Evolutionary conservation across 1,140 invertebrate genomes (phyloP).

Genomic region (Oreohelix idahoensis): DNA sequence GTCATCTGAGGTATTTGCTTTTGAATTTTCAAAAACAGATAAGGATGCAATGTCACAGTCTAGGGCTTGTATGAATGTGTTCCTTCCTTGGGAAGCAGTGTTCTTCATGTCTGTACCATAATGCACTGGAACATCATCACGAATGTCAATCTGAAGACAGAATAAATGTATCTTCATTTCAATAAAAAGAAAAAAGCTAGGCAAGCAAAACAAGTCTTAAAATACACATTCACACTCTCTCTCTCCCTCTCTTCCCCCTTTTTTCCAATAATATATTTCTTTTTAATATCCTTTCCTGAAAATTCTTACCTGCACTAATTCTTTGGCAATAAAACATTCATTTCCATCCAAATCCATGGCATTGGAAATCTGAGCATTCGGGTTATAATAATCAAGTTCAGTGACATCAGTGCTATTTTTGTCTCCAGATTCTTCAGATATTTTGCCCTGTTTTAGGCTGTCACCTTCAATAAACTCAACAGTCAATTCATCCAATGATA

Average conservation of each 20-base stretch:
- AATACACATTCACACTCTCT: too few species aligned
- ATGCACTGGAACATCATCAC: not conserved
- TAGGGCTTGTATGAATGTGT: not conserved
- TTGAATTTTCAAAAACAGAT: not conserved
- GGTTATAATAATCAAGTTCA: not conserved
- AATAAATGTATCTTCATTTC: not conserved
- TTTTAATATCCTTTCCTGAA: too few species aligned
- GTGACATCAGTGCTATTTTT: not conserved
- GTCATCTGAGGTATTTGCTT: not conserved
- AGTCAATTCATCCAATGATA: constrained; percentile 28
- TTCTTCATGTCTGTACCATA: not conserved
- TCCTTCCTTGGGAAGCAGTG: not conserved
- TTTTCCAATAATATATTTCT: too few species aligned
- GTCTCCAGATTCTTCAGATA: not conserved
- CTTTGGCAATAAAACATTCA: not conserved
- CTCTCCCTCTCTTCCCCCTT: not conserved
- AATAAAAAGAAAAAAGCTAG: not conserved
- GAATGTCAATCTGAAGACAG: not conserved
- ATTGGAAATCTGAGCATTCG: not conserved
- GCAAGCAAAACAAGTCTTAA: too few species aligned
- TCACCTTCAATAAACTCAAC: constrained; percentile 2
- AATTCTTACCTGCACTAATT: not conserved
- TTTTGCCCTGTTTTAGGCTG: not conserved
- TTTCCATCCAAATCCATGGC: not conserved
- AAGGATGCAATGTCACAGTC: not conserved